Evolutionary conservation across 2,113 vertebrate species (phyloP).

Genomic region (Plectropomus leopardus): DNA sequence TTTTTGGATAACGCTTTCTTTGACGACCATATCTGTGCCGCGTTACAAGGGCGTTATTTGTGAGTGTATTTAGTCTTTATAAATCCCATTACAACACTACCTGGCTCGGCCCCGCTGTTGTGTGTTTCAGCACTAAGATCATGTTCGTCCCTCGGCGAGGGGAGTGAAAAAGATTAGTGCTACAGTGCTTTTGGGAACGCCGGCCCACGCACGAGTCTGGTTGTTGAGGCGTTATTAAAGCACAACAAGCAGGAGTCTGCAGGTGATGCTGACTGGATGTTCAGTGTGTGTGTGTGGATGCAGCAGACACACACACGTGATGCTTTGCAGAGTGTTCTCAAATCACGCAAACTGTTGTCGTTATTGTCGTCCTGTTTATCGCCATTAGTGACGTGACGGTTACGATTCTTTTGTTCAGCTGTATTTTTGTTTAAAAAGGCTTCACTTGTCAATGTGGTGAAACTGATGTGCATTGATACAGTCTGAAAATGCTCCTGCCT

Average conservation of each 20-base stretch:
- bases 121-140: slow-evolving; percentile 27
- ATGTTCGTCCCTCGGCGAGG: slow-evolving; percentile 9
- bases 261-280: not conserved
- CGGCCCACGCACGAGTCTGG: not conserved
- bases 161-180: slow-evolving; percentile 22
- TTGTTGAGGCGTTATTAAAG: slow-evolving; percentile 29
- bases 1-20: slow-evolving; percentile 26
- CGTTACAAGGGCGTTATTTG: slow-evolving; percentile 51
- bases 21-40: slow-evolving; percentile 24
- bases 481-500: too few relatives aligned
- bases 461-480: too few relatives aligned
- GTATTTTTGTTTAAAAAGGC: too few relatives aligned
- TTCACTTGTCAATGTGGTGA: too few relatives aligned
- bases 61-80: slow-evolving; percentile 32
- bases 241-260: not conserved
- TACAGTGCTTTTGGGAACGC: not conserved
- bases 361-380: too few relatives aligned
- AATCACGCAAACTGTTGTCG: too few relatives aligned
- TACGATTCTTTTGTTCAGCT: not conserved
- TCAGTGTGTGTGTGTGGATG: not conserved
- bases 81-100: slow-evolving; percentile 30
- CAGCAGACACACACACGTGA: not conserved
- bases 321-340: not conserved
- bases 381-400: too few relatives aligned
- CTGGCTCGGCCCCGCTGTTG: not conserved